Evolutionary conservation across 2,113 vertebrate genomes (phyloP).

Genomic region (Larimichthys polyactis): DNA sequence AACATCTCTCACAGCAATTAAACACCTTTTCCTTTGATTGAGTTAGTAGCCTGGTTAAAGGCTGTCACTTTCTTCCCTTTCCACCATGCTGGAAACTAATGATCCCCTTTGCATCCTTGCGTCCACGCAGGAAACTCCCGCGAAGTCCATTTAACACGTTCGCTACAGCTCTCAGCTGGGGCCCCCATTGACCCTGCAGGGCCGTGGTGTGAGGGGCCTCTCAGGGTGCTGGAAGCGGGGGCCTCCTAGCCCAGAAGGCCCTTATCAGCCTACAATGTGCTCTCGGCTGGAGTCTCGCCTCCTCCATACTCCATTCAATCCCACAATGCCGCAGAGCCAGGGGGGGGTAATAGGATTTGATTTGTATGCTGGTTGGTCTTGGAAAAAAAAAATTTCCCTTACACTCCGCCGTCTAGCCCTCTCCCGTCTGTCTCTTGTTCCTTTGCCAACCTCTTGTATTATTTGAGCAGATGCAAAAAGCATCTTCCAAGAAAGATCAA

Average conservation of each 20-base stretch:
- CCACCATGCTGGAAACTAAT: slow-evolving; percentile 84
- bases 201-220: slow-evolving; percentile 81
- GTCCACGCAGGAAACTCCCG: slow-evolving; percentile 80
- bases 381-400: slow-evolving; percentile 66
- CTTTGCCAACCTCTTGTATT: slow-evolving; percentile 68
- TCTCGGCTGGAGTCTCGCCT: slow-evolving; percentile 83
- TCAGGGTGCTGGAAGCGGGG: slow-evolving; percentile 68
- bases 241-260: slow-evolving; percentile 72
- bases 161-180: slow-evolving; percentile 78
- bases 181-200: slow-evolving; percentile 80
- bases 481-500: slow-evolving; percentile 57
- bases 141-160: slow-evolving; percentile 82
- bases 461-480: slow-evolving; percentile 72
- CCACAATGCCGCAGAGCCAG: slow-evolving; percentile 78
- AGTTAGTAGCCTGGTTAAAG: slow-evolving; percentile 82
- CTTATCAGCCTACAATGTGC: slow-evolving; percentile 82
- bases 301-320: slow-evolving; percentile 79
- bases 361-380: slow-evolving; percentile 83
- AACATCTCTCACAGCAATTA: slow-evolving; percentile 80
- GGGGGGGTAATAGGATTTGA: slow-evolving; percentile 86
- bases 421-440: slow-evolving; percentile 51
- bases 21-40: slow-evolving; percentile 78
- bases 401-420: slow-evolving; percentile 53
- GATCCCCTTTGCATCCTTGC: slow-evolving; percentile 79
- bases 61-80: slow-evolving; percentile 84